Evolutionary conservation across 2,113 vertebrate species (phyloP).

Genomic region (Crotalus viridis): DNA sequence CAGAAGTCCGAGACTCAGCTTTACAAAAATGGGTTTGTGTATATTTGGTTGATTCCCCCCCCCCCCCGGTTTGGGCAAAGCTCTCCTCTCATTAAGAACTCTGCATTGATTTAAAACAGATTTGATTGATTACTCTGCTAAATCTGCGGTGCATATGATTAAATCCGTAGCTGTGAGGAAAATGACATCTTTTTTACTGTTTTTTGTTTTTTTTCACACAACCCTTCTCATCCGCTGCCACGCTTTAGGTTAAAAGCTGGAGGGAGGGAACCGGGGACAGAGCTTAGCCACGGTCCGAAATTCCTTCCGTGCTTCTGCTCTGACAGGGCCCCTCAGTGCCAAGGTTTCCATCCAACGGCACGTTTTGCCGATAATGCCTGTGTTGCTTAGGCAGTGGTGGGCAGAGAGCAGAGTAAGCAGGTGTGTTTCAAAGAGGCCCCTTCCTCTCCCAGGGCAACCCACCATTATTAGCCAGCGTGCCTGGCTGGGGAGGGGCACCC

Average conservation of each 20-base stretch:
- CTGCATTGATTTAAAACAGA: background rate
- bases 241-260: background rate
- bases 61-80: background rate
- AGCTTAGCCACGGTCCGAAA: background rate
- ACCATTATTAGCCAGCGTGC: conserved; percentile 91
- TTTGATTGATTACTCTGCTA: background rate
- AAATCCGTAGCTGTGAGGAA: background rate
- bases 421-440: conserved; percentile 76
- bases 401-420: conserved; percentile 78
- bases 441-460: conserved; percentile 86
- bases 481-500: conserved; percentile 85
- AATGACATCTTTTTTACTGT: background rate
- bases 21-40: background rate
- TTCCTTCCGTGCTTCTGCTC: background rate
- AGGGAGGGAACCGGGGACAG: background rate
- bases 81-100: background rate
- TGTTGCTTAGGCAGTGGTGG: conserved; percentile 42
- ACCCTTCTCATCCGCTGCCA: background rate
- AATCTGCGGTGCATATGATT: background rate
- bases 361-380: background rate
- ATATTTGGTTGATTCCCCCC: background rate
- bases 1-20: background rate
- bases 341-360: conserved; percentile 1
- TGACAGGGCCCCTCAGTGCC: background rate
- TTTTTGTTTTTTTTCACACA: background rate